These are phyloP conservation scores for Eclectus roratus DNA, from an alignment of 2,113 vertebrate genomes.

Conservation along the genomic window DNA sequence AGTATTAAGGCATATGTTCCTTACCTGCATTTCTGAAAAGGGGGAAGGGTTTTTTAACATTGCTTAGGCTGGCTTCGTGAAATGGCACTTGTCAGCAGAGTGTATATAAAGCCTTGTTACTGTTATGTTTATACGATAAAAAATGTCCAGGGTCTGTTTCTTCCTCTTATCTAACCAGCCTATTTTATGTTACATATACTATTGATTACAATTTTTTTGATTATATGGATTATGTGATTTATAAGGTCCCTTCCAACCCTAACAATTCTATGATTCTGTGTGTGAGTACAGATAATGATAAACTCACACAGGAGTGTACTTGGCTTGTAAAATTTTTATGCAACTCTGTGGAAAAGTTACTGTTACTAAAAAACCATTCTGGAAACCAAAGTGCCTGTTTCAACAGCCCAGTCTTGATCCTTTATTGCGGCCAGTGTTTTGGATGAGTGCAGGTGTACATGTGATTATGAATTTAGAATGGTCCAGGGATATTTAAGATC, in stretches of 20 bases:
- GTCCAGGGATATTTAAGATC: not conserved
- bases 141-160: not conserved
- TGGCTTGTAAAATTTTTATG: not conserved
- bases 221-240: not conserved
- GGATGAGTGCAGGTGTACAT: not conserved
- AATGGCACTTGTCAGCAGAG: not conserved
- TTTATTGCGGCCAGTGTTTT: not conserved
- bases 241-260: not conserved
- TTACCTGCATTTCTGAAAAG: not conserved
- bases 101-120: not conserved
- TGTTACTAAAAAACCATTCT: not conserved
- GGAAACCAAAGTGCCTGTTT: not conserved
- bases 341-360: not conserved
- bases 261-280: not conserved
- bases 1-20: not conserved
- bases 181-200: not conserved
- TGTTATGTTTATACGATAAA: not conserved
- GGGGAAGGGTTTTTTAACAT: not conserved
- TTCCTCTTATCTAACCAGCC: not conserved
- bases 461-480: not conserved
- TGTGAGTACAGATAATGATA: not conserved
- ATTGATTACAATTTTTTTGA: not conserved
- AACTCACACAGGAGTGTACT: not conserved
- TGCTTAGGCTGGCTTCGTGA: not conserved
- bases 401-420: not conserved